Evolutionary conservation across 2,797 vertebrate species (phyloP).

Genomic region (Melanotaenia maccullochi): DNA sequence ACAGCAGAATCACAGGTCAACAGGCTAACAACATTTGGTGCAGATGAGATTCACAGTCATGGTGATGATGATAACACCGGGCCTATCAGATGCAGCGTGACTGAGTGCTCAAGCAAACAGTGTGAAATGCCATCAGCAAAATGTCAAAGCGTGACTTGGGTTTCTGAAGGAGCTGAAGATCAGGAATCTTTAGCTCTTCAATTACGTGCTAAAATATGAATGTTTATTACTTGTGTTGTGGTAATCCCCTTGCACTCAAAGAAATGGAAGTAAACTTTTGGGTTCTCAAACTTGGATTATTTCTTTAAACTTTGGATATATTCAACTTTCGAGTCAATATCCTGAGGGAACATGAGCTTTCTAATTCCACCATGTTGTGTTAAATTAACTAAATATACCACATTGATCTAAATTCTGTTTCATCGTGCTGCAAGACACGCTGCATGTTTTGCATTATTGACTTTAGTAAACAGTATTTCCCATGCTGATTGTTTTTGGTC

Average conservation of each 20-base stretch:
- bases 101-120: conserved; percentile 59
- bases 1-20: conserved; percentile 59
- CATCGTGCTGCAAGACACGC: conserved; percentile 30
- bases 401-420: conserved; percentile 45
- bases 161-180: conserved; percentile 57
- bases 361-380: conserved; percentile 23
- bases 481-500: conserved; percentile 42
- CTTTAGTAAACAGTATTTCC: conserved; percentile 58
- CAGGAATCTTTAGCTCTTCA: conserved; percentile 48
- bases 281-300: conserved; percentile 27
- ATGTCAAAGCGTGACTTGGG: conserved; percentile 77
- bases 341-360: conserved; percentile 19
- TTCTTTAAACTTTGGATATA: conserved; percentile 18
- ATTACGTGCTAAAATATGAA: conserved; percentile 65
- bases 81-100: conserved; percentile 62
- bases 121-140: conserved; percentile 76
- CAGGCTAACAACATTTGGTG: conserved; percentile 66
- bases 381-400: conserved; percentile 27
- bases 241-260: conserved; percentile 32
- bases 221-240: conserved; percentile 40
- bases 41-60: conserved; percentile 64
- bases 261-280: conserved; percentile 24
- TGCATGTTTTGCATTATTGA: conserved; percentile 68
- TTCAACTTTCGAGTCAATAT: conserved; percentile 28
- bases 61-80: conserved; percentile 66